phyloP scores from a whole-genome alignment of 2,113 vertebrate species.

The Cricetomys ansorgei region DNA sequence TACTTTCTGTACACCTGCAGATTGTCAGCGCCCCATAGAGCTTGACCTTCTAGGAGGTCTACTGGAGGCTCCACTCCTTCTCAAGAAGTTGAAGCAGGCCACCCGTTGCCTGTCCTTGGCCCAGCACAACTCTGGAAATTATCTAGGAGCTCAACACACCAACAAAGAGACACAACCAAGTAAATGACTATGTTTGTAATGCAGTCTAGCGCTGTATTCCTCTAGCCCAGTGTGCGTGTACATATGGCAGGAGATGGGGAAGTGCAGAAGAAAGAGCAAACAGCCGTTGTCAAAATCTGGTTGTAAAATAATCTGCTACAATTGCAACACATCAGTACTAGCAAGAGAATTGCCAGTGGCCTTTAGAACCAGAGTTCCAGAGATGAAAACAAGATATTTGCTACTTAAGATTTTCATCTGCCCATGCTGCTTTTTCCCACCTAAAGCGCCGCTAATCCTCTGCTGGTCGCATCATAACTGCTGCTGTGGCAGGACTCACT shows the following conservation, averaged over 20 bases:
- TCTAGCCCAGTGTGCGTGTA: too few relatives aligned
- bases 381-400: conserved; percentile 56
- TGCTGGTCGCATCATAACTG: neutral
- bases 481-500: neutral
- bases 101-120: neutral
- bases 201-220: neutral
- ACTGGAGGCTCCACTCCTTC: accelerated
- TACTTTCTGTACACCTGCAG: neutral
- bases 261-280: neutral
- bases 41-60: neutral
- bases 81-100: neutral
- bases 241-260: neutral
- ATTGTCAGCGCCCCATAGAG: neutral
- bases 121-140: neutral
- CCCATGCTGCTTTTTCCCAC: conserved; percentile 30
- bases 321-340: neutral
- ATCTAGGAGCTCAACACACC: neutral
- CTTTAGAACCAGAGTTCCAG: conserved; percentile 2
- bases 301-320: neutral
- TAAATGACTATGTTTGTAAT: neutral
- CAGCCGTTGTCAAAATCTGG: neutral
- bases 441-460: conserved; percentile 26
- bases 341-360: neutral
- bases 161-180: neutral
- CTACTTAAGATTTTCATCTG: conserved; percentile 57